Evolutionary conservation across 1,140 invertebrate species (phyloP).

Genomic region (Teleopsis dalmanni): DNA sequence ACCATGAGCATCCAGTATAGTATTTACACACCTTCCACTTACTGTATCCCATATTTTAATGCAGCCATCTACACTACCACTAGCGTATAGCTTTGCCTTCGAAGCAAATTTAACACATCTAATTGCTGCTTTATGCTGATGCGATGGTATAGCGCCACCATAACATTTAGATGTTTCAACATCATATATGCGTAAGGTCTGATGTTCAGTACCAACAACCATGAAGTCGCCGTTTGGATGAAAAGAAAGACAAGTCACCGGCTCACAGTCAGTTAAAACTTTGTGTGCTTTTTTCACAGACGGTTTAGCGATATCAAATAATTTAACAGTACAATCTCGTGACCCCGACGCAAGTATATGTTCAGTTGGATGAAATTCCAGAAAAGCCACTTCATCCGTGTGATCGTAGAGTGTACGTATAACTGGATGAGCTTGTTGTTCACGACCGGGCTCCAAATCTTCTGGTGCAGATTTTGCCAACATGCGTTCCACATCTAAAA

Average conservation of each 20-base stretch:
- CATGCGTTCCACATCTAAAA: conserved; percentile 96
- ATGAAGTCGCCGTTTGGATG: conserved; percentile 94
- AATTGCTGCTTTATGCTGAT: conserved; percentile 84
- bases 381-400: conserved; percentile 90
- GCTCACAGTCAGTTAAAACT: conserved; percentile 87
- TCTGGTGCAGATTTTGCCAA: conserved; percentile 87
- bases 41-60: conserved; percentile 97
- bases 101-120: conserved; percentile 75
- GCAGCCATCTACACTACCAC: conserved; percentile 83
- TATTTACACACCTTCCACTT: conserved; percentile 90
- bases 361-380: conserved; percentile 94
- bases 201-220: conserved; percentile 87
- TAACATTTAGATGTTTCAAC: conserved; percentile 93
- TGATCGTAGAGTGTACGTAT: conserved; percentile 98
- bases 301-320: conserved; percentile 97
- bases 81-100: conserved; percentile 83
- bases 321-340: conserved; percentile 85
- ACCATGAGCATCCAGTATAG: conserved; percentile 88
- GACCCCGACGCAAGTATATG: conserved; percentile 91
- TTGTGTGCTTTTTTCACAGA: conserved; percentile 97
- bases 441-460: conserved; percentile 66
- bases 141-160: conserved; percentile 80
- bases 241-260: conserved; percentile 81
- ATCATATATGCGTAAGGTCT: conserved; percentile 87
- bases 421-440: conserved; percentile 92